phyloP scores from a whole-genome alignment of 1,140 invertebrate genomes.

The Capitella teleta region DNA sequence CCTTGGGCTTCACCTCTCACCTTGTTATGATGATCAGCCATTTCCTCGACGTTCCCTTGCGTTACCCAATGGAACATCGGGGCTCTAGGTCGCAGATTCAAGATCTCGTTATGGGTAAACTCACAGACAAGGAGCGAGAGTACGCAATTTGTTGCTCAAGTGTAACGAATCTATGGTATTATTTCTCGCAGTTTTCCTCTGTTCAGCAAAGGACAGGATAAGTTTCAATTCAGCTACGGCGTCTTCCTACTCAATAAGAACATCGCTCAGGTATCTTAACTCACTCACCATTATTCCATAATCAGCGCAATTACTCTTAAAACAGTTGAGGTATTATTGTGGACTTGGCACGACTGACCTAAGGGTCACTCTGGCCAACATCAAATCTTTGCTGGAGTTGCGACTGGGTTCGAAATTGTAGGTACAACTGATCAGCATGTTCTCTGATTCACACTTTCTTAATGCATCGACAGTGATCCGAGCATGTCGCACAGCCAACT shows the following conservation, averaged over 20 bases:
- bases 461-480: too few species aligned
- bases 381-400: conserved; percentile 51
- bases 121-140: conserved; percentile 64
- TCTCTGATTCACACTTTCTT: too few species aligned
- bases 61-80: conserved; percentile 63
- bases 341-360: conserved; percentile 59
- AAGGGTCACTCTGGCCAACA: conserved; percentile 60
- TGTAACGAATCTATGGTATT: too few species aligned
- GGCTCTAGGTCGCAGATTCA: conserved; percentile 65
- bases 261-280: conserved; percentile 55
- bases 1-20: conserved; percentile 70
- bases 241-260: conserved; percentile 81
- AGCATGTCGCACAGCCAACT: too few species aligned
- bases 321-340: conserved; percentile 55
- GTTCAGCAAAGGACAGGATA: conserved; percentile 61
- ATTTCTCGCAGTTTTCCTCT: conserved; percentile 61
- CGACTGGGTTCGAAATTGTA: conserved; percentile 34
- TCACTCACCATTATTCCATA: too few species aligned
- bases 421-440: too few species aligned
- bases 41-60: conserved; percentile 66
- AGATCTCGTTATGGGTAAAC: conserved; percentile 60
- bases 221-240: conserved; percentile 65
- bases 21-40: conserved; percentile 64
- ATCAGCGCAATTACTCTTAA: too few species aligned
- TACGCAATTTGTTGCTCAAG: conserved; percentile 45